These are phyloP conservation scores for Antechinus stuartii DNA, from an alignment of 2,113 vertebrate species.

Conservation along the genomic window DNA sequence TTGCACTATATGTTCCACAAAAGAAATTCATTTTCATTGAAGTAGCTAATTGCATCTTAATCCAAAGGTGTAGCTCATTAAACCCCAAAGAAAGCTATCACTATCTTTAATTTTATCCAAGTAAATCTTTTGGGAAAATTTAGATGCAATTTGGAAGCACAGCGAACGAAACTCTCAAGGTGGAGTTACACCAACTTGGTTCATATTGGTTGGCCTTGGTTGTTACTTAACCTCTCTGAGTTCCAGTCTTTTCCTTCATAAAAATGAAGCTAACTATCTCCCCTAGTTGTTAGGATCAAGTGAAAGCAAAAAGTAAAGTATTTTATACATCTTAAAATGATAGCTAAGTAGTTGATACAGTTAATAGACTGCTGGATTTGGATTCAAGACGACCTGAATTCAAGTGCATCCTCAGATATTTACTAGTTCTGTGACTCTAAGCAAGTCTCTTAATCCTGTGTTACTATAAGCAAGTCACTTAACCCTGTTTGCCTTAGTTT, in stretches of 20 bases:
- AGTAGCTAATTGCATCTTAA: not conserved
- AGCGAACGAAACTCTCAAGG: not conserved
- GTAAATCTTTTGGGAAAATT: not conserved
- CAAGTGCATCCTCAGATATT: not conserved
- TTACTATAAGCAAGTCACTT: not conserved
- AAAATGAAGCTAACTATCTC: not conserved
- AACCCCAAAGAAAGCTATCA: slow-evolving; percentile 31
- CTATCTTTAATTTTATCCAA: not conserved
- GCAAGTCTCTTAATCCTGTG: not conserved
- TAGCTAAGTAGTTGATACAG: not conserved
- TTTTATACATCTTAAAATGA: not conserved
- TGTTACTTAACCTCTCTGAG: not conserved
- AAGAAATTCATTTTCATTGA: not conserved
- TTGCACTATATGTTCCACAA: slow-evolving; percentile 13
- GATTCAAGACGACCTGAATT: not conserved
- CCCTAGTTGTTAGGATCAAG: not conserved
- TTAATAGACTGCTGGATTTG: not conserved
- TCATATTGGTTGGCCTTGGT: not conserved
- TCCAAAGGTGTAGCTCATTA: not conserved
- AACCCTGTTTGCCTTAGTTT: not conserved
- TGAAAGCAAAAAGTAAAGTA: not conserved
- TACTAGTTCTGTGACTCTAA: not conserved
- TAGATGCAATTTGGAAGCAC: not conserved
- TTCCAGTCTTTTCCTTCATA: not conserved
- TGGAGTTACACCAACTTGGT: not conserved